phyloP scores from a whole-genome alignment of 2,113 vertebrate species.

The Reinhardtius hippoglossoides region DNA sequence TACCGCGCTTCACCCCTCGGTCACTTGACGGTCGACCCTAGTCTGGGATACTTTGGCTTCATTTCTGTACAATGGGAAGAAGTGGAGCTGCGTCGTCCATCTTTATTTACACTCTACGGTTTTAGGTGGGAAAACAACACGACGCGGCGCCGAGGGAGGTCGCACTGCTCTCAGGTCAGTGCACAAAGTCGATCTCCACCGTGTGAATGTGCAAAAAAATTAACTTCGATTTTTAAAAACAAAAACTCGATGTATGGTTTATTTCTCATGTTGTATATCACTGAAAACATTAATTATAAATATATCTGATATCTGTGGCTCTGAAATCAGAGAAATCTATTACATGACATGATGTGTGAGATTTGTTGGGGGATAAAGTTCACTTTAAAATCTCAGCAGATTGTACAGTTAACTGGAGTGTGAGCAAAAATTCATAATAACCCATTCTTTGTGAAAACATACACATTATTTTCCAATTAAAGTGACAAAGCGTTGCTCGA shows the following conservation, averaged over 20 bases:
- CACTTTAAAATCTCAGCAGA: conserved; percentile 8
- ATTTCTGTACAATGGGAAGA: background rate
- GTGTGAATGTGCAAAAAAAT: background rate
- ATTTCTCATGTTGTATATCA: conserved; percentile 6
- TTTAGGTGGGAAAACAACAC: background rate
- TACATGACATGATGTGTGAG: background rate
- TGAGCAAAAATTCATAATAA: background rate
- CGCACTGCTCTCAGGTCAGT: no score
- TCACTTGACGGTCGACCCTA: background rate
- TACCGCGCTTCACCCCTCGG: no score
- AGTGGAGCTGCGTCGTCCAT: background rate
- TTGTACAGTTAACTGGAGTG: conserved; percentile 58
- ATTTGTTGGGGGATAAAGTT: background rate
- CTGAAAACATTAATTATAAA: background rate
- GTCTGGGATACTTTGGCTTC: background rate
- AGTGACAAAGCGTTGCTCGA: background rate
- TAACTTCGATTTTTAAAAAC: conserved; percentile 18
- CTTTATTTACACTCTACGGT: background rate
- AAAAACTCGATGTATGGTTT: background rate
- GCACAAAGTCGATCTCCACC: background rate
- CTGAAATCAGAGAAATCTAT: background rate
- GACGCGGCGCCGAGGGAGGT: no score
- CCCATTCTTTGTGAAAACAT: background rate
- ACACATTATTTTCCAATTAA: background rate
- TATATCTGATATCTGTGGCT: background rate